These are phyloP conservation scores for Caracal caracal DNA, from an alignment of 2,113 vertebrate genomes.

Conservation along the genomic window DNA sequence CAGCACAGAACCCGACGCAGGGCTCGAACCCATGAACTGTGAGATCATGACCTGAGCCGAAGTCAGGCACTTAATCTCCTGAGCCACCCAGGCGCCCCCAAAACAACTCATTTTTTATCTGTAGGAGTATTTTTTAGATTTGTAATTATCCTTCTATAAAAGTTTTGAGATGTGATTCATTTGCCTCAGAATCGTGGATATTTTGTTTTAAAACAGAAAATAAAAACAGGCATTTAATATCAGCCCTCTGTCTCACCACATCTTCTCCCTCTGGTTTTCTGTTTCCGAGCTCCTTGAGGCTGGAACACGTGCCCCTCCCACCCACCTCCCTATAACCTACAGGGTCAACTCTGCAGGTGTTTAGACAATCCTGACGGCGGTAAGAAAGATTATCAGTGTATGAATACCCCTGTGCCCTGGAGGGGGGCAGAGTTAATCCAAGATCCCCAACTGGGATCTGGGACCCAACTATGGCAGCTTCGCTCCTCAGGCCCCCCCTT, in stretches of 20 bases:
- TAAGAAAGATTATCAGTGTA: neutral
- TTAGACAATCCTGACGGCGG: neutral
- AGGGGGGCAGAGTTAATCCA: neutral
- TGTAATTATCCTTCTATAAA: neutral
- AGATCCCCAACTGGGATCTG: neutral
- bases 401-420: neutral
- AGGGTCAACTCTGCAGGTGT: neutral
- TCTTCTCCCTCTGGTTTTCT: neutral
- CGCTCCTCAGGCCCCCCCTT: neutral
- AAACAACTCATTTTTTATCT: neutral
- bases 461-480: neutral
- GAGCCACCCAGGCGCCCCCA: too few relatives aligned
- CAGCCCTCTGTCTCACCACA: too few relatives aligned
- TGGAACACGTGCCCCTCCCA: too few relatives aligned
- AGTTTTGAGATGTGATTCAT: neutral
- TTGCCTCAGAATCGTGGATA: neutral
- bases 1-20: too few relatives aligned
- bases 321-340: neutral
- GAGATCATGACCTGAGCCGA: too few relatives aligned
- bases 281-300: neutral
- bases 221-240: neutral
- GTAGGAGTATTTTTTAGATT: neutral
- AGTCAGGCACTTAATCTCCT: too few relatives aligned
- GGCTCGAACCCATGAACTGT: too few relatives aligned
- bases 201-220: slow-evolving; percentile 4